phyloP scores from a whole-genome alignment of 1,140 invertebrate species.

The Megathymus violae region DNA sequence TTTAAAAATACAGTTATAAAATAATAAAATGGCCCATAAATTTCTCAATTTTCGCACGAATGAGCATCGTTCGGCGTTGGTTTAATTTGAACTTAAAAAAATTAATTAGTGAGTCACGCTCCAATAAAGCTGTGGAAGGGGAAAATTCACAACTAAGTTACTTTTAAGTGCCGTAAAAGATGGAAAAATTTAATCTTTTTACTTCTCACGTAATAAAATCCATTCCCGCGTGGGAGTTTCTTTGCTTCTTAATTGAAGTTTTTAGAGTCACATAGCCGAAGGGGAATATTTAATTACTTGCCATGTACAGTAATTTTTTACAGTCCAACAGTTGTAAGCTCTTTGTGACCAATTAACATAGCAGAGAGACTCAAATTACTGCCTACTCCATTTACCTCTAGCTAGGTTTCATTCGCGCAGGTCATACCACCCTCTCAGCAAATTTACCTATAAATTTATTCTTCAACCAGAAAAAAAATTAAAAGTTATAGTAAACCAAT shows the following conservation, averaged over 20 bases:
- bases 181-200: constrained; percentile 62
- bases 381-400: constrained; percentile 22
- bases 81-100: constrained; percentile 68
- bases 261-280: constrained; percentile 41
- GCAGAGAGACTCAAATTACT: constrained; percentile 26
- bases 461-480: not conserved
- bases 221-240: constrained; percentile 50
- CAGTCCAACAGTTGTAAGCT: constrained; percentile 24
- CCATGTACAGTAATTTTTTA: constrained; percentile 30
- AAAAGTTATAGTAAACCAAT: not conserved
- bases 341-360: constrained; percentile 36
- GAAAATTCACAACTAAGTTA: constrained; percentile 56
- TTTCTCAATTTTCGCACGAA: constrained; percentile 66
- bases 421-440: too few relatives aligned
- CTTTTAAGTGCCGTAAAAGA: constrained; percentile 63
- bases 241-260: constrained; percentile 46
- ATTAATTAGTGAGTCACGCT: constrained; percentile 69
- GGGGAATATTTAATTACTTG: constrained; percentile 42
- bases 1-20: constrained; percentile 50
- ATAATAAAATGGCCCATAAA: constrained; percentile 65
- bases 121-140: constrained; percentile 56
- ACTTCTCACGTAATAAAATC: constrained; percentile 55
- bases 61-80: constrained; percentile 52
- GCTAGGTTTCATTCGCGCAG: constrained; percentile 9
- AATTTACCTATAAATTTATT: too few relatives aligned